These are phyloP conservation scores for Caenorhabditis sp. DNA, from an alignment of 2,888 invertebrate species.

Conservation along the genomic window DNA sequence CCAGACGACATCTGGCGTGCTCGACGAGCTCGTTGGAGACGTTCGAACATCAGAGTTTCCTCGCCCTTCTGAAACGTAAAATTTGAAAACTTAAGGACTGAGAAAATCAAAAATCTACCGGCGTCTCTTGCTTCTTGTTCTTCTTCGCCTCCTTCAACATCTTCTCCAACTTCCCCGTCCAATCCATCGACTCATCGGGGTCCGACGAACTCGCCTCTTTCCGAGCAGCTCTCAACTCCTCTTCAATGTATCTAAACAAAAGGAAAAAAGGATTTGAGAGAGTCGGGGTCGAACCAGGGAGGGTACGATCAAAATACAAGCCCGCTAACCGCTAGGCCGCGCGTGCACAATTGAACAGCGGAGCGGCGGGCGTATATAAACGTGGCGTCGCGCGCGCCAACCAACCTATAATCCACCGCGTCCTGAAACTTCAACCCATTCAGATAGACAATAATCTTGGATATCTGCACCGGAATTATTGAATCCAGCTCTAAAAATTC, in stretches of 20 bases:
- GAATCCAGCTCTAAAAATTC: conserved; percentile 23
- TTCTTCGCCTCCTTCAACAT: conserved; percentile 28
- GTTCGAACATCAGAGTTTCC: conserved; percentile 43
- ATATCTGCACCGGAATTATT: conserved; percentile 24
- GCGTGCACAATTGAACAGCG: background rate
- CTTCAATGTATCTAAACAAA: conserved; percentile 23
- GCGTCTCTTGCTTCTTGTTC: conserved; percentile 18
- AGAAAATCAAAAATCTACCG: background rate
- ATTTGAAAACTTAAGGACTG: background rate
- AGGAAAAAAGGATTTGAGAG: too few relatives aligned
- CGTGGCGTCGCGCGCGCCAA: background rate
- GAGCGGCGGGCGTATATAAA: conserved; percentile 1
- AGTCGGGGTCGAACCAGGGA: background rate
- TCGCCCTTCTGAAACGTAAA: conserved; percentile 26
- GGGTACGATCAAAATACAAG: background rate
- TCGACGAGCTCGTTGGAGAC: background rate
- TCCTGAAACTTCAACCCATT: conserved; percentile 39
- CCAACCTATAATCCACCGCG: conserved; percentile 44
- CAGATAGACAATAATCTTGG: conserved; percentile 33
- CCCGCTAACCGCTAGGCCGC: background rate
- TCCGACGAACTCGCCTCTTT: conserved; percentile 12
- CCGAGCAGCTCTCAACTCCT: conserved; percentile 12
- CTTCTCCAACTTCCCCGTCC: conserved; percentile 37
- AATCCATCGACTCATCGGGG: conserved; percentile 41
- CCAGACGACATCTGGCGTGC: background rate